These are phyloP conservation scores for Trypoxylon attenuatum DNA, from an alignment of 2,888 invertebrate genomes.

Conservation along the genomic window DNA sequence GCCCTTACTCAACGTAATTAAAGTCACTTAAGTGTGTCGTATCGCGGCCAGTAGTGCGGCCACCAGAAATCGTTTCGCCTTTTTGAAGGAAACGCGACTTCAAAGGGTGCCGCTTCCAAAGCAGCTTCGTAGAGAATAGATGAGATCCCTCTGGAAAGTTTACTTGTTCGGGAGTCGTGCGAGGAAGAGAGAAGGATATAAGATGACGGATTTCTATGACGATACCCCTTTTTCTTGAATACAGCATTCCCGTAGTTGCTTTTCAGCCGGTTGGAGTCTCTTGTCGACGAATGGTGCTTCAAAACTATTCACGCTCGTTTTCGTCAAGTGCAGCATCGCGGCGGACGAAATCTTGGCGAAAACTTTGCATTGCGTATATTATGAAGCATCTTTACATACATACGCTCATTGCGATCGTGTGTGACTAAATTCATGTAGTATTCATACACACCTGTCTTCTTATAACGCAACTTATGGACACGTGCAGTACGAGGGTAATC, in stretches of 20 bases:
- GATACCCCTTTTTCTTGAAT: slow-evolving; percentile 3
- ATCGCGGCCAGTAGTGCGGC: background rate
- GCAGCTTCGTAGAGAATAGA: too few relatives aligned
- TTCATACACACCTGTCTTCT: background rate
- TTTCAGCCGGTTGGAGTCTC: background rate
- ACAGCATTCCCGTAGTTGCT: background rate
- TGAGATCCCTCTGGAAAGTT: slow-evolving; percentile 21
- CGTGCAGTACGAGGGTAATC: background rate
- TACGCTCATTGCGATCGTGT: background rate
- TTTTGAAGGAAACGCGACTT: too few relatives aligned
- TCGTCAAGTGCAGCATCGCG: slow-evolving; percentile 3
- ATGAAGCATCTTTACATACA: background rate
- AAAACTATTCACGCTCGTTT: slow-evolving; percentile 14
- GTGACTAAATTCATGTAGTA: background rate
- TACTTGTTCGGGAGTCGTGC: slow-evolving; percentile 15
- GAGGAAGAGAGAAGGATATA: slow-evolving; percentile 1
- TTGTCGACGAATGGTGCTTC: background rate
- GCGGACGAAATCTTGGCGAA: slow-evolving; percentile 3
- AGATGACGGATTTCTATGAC: slow-evolving; percentile 12
- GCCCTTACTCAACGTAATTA: background rate
- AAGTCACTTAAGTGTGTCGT: background rate
- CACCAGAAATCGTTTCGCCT: too few relatives aligned
- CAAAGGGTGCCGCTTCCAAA: too few relatives aligned
- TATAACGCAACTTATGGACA: too few relatives aligned
- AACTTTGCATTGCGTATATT: background rate